A percentile compares a stretch with the other conserved stretches of the same genome.
phyloP scores from a whole-genome alignment of 1,140 invertebrate genomes.

The Caenorhabditis elegans region DNA sequence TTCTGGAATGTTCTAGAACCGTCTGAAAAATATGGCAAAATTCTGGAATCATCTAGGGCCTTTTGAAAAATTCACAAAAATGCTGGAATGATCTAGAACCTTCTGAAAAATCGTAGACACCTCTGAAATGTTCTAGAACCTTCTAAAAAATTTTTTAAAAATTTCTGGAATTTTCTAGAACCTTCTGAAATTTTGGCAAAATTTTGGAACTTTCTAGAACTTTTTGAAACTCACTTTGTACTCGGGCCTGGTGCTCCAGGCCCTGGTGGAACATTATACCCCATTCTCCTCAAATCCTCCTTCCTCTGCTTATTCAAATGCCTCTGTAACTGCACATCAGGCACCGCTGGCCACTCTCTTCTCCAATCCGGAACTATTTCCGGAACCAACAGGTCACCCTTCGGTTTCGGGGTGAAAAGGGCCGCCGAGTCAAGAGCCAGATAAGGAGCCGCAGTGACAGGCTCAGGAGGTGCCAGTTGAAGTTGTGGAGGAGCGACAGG shows the following conservation, averaged over 20 bases:
- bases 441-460: neutral
- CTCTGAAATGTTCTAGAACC: too few relatives aligned
- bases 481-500: neutral
- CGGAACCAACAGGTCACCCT: neutral
- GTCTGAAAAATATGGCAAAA: too few relatives aligned
- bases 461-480: neutral
- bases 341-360: slow-evolving; percentile 4
- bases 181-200: too few relatives aligned
- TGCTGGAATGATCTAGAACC: too few relatives aligned
- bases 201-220: too few relatives aligned
- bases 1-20: too few relatives aligned
- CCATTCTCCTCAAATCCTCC: neutral
- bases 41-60: too few relatives aligned
- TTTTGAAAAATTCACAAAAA: too few relatives aligned
- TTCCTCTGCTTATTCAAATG: neutral
- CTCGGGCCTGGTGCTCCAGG: neutral
- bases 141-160: too few relatives aligned
- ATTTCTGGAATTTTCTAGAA: too few relatives aligned
- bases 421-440: neutral
- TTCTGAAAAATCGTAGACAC: too few relatives aligned
- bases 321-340: slow-evolving; percentile 4
- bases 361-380: neutral
- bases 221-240: slow-evolving; percentile 3
- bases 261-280: slow-evolving; percentile 5
- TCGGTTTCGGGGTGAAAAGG: slow-evolving; percentile 5